These are phyloP conservation scores for Argentina silus DNA, from an alignment of 2,797 vertebrate species.

Conservation along the genomic window DNA sequence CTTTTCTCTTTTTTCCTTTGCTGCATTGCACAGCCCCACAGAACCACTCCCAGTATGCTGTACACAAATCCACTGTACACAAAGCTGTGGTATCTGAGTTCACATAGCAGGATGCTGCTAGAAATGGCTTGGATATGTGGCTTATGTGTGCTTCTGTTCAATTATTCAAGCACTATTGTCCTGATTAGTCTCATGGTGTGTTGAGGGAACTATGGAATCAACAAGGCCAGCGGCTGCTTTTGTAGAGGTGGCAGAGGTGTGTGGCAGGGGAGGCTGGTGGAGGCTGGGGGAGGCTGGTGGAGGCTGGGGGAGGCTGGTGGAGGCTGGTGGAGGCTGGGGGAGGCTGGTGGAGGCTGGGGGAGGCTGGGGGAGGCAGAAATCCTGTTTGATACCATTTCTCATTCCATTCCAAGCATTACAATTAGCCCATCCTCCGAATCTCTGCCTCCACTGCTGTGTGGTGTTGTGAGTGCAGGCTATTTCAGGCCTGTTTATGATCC, in stretches of 20 bases:
- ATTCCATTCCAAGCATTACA: too few relatives aligned
- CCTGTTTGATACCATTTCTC: too few relatives aligned
- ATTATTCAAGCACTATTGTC: conserved; percentile 26
- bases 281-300: too few relatives aligned
- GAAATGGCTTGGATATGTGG: not conserved
- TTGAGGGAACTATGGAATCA: not conserved
- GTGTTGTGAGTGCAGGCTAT: not conserved
- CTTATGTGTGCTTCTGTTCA: conserved; percentile 15
- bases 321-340: too few relatives aligned
- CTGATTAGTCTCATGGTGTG: conserved; percentile 25
- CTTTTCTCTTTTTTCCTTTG: not conserved
- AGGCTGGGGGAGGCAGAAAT: too few relatives aligned
- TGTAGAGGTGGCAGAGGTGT: not conserved
- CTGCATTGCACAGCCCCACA: not conserved
- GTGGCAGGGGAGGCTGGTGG: too few relatives aligned
- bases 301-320: too few relatives aligned
- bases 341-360: too few relatives aligned
- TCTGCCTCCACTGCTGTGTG: not conserved
- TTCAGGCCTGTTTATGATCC: not conserved
- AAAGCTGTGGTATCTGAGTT: not conserved
- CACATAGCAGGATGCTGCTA: not conserved
- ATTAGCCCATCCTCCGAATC: not conserved
- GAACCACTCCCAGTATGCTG: not conserved
- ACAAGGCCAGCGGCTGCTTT: not conserved
- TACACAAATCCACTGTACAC: not conserved